Evolutionary conservation across 2,113 vertebrate genomes (phyloP).

Genomic region (Danionella cerebrum): DNA sequence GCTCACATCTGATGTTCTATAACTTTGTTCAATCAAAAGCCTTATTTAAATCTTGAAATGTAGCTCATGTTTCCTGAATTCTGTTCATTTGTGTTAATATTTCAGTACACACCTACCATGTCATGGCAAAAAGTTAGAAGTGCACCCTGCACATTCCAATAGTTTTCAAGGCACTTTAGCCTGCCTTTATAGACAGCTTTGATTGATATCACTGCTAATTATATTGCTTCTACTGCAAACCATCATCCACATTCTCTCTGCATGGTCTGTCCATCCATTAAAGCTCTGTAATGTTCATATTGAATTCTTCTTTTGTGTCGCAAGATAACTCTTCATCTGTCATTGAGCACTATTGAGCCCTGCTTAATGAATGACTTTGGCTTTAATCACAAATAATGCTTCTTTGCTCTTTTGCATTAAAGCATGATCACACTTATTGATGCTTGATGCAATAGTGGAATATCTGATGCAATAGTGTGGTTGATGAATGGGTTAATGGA

Average conservation of each 20-base stretch:
- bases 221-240: conserved; percentile 39
- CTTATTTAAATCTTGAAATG: too few relatives aligned
- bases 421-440: conserved; percentile 27
- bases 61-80: not conserved
- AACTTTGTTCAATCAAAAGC: too few relatives aligned
- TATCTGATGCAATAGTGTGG: not conserved
- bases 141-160: not conserved
- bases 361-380: conserved; percentile 50
- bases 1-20: too few relatives aligned
- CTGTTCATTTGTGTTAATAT: not conserved
- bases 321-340: conserved; percentile 56
- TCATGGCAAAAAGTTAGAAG: not conserved
- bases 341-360: conserved; percentile 50
- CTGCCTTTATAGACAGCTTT: conserved; percentile 31
- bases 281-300: conserved; percentile 42
- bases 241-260: conserved; percentile 38
- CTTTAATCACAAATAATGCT: conserved; percentile 52
- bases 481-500: too few relatives aligned
- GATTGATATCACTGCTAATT: conserved; percentile 54
- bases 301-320: conserved; percentile 47
- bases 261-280: conserved; percentile 55
- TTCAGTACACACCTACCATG: not conserved
- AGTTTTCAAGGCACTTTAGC: not conserved
- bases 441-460: too few relatives aligned
- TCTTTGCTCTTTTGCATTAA: conserved; percentile 37